Percentiles rank a stretch among this genome's conserved stretches.
Conservation (phyloP, 2,113 vertebrate genomes). For the Prochilodus magdalenae region DNA sequence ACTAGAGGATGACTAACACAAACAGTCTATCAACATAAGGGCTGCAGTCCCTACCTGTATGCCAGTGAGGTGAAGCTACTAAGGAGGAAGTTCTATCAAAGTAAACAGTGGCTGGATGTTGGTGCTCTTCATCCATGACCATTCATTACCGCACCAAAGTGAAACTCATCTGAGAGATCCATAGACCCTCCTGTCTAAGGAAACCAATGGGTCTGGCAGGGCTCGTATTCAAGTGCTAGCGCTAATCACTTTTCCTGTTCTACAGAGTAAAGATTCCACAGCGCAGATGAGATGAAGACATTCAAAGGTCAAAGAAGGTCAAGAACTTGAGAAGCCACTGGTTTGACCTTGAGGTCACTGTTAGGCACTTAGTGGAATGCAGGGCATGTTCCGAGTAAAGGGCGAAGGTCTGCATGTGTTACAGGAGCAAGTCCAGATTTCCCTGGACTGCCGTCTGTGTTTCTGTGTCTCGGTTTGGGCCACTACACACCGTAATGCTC, state of each 20-base stretch:
- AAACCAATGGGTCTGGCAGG: too few species aligned
- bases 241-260: neutral
- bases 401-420: conserved; percentile 30
- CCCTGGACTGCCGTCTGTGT: neutral
- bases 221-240: neutral
- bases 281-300: neutral
- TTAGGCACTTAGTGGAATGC: conserved; percentile 10
- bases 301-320: neutral
- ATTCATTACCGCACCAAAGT: too few species aligned
- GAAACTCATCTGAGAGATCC: too few species aligned
- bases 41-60: too few species aligned
- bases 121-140: too few species aligned
- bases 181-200: neutral
- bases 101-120: too few species aligned
- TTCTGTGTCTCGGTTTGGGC: conserved; percentile 16
- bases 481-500: too few species aligned
- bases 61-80: too few species aligned
- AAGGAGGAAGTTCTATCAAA: too few species aligned
- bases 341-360: neutral
- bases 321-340: neutral
- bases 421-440: conserved; percentile 21
- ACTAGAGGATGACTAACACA: too few species aligned
- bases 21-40: too few species aligned
- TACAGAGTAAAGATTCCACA: neutral
- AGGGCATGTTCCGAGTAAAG: neutral